Evolutionary conservation across 2,797 vertebrate species (phyloP).

Genomic region (Melopsittacus undulatus): DNA sequence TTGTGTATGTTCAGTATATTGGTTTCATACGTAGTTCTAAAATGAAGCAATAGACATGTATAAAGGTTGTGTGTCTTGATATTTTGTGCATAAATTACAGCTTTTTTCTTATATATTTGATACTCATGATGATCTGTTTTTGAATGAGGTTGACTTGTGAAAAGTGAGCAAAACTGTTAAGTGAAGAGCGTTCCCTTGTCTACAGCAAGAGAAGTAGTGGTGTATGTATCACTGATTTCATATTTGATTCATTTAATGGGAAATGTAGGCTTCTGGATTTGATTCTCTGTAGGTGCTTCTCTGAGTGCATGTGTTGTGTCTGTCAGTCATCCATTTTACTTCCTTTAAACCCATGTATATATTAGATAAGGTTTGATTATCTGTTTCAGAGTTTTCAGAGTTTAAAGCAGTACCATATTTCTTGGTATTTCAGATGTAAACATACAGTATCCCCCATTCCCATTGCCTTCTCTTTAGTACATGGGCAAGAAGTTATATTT

Average conservation of each 20-base stretch:
- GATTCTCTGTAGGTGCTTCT: background rate
- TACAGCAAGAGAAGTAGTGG: background rate
- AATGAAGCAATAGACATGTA: background rate
- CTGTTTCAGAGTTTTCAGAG: background rate
- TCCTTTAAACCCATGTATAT: background rate
- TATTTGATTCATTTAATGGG: background rate
- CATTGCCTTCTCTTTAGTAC: background rate
- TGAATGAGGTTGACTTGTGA: background rate
- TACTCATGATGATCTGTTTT: background rate
- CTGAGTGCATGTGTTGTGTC: background rate
- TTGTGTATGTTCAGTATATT: background rate
- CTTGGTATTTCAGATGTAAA: background rate
- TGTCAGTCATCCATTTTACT: background rate
- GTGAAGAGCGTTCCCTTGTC: background rate
- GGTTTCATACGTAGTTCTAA: background rate
- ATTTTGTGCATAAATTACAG: background rate
- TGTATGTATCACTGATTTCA: background rate
- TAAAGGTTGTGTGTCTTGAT: background rate
- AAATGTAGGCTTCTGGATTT: background rate
- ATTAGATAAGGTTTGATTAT: background rate
- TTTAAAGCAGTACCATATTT: background rate
- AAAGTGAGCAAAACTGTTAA: background rate
- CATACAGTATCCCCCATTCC: accelerated
- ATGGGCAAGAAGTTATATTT: background rate
- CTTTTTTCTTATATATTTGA: background rate